These are phyloP conservation scores for Enteromius treurensis DNA, from an alignment of 2,797 vertebrate species.

Conservation along the genomic window DNA sequence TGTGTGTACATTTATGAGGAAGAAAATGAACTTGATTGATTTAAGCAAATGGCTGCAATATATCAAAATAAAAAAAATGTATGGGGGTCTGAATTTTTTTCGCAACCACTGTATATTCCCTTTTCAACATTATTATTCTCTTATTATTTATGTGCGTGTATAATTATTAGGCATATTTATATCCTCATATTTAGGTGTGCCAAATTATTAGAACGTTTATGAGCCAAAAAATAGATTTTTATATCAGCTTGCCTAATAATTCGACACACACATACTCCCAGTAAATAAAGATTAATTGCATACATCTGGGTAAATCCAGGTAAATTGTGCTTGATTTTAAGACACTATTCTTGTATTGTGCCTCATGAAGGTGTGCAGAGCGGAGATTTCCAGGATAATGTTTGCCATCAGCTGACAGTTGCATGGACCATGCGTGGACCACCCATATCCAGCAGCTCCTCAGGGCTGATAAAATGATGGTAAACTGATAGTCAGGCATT, in stretches of 20 bases:
- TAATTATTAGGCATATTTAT: too few species aligned
- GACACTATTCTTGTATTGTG: not conserved
- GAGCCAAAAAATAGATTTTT: too few species aligned
- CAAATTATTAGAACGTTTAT: too few species aligned
- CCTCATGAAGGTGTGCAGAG: not conserved
- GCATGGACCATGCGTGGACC: not conserved
- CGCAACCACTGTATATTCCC: not conserved
- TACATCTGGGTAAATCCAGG: not conserved
- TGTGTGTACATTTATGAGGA: too few species aligned
- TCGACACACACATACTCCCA: not conserved
- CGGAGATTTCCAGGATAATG: not conserved
- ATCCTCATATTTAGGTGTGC: too few species aligned
- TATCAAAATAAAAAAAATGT: too few species aligned
- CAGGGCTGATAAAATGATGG: not conserved
- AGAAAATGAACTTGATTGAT: too few species aligned
- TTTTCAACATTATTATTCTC: not conserved
- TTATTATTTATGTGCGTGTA: not conserved
- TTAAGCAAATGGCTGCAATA: too few species aligned
- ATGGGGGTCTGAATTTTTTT: too few species aligned
- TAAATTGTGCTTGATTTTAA: not conserved
- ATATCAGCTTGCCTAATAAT: too few species aligned
- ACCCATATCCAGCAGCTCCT: not conserved
- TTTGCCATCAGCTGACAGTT: constrained; percentile 10
- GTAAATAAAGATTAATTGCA: not conserved
- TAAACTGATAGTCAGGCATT: not conserved